Evolutionary conservation across 1,140 invertebrate species (phyloP).

Genomic region (Nixonia krombeini): DNA sequence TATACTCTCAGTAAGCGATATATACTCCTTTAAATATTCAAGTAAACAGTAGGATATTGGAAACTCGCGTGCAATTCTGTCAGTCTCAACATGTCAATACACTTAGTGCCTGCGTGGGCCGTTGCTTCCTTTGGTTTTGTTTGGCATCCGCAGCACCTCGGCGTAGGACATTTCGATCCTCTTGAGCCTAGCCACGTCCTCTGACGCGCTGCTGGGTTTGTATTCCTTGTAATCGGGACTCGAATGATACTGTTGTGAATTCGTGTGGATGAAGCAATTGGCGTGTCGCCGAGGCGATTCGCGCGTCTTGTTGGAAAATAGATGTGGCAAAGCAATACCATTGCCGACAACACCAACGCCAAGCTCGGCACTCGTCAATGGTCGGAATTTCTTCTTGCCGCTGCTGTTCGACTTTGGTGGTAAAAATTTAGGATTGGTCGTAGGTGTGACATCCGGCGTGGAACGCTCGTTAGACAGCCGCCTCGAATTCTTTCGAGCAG

Average conservation of each 20-base stretch:
- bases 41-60: conserved; percentile 4
- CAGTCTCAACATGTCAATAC: background rate
- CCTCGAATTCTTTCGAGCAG: conserved; percentile 73
- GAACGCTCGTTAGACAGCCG: conserved; percentile 70
- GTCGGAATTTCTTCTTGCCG: conserved; percentile 70
- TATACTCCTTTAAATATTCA: too few species aligned
- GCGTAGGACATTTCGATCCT: conserved; percentile 87
- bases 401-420: conserved; percentile 63
- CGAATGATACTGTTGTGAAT: conserved; percentile 46
- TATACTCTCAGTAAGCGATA: conserved; percentile 24
- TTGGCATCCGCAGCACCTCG: conserved; percentile 82
- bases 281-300: conserved; percentile 65
- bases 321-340: conserved; percentile 77
- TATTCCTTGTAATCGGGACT: conserved; percentile 71
- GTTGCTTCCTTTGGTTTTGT: conserved; percentile 65
- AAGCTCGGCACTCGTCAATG: conserved; percentile 68
- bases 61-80: background rate
- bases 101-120: conserved; percentile 51
- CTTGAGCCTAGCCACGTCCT: conserved; percentile 84
- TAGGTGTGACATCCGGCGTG: conserved; percentile 45
- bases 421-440: conserved; percentile 46
- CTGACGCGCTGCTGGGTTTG: conserved; percentile 81
- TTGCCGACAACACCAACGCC: conserved; percentile 73
- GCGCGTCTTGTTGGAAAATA: conserved; percentile 74
- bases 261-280: conserved; percentile 39